Conservation (phyloP, 2,888 invertebrate genomes). For the Gari tellinella region DNA sequence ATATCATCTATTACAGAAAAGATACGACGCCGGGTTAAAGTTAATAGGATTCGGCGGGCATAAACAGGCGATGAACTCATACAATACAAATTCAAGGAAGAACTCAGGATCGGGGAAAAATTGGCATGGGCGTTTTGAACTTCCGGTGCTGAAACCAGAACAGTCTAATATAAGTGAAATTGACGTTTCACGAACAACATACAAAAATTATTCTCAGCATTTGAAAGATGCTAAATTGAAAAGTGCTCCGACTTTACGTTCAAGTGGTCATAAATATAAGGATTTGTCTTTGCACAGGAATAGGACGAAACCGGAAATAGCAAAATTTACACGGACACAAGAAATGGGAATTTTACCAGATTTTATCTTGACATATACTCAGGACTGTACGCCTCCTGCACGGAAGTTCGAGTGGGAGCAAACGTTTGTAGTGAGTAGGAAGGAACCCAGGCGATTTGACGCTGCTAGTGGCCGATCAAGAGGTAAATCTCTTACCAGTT, state of each 20-base stretch:
- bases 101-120: not conserved
- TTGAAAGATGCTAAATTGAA: constrained; percentile 57
- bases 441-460: not conserved
- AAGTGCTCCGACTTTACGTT: constrained; percentile 47
- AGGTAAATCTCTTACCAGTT: too few relatives aligned
- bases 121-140: constrained; percentile 8
- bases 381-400: constrained; percentile 5
- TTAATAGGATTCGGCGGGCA: constrained; percentile 43
- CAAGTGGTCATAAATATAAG: constrained; percentile 48
- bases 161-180: constrained; percentile 16
- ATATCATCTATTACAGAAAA: constrained; percentile 62
- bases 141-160: constrained; percentile 32
- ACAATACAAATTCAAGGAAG: too few relatives aligned
- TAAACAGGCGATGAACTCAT: not conserved
- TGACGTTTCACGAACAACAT: constrained; percentile 28
- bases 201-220: constrained; percentile 60
- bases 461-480: not conserved
- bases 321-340: constrained; percentile 41
- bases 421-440: constrained; percentile 25
- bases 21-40: constrained; percentile 62
- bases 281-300: constrained; percentile 53
- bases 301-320: constrained; percentile 47
- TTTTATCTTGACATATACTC: constrained; percentile 52
- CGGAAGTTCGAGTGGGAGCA: constrained; percentile 54
- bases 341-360: constrained; percentile 42